These are phyloP conservation scores for Hoplostethus atlanticus DNA, from an alignment of 2,797 vertebrate species.

Conservation along the genomic window DNA sequence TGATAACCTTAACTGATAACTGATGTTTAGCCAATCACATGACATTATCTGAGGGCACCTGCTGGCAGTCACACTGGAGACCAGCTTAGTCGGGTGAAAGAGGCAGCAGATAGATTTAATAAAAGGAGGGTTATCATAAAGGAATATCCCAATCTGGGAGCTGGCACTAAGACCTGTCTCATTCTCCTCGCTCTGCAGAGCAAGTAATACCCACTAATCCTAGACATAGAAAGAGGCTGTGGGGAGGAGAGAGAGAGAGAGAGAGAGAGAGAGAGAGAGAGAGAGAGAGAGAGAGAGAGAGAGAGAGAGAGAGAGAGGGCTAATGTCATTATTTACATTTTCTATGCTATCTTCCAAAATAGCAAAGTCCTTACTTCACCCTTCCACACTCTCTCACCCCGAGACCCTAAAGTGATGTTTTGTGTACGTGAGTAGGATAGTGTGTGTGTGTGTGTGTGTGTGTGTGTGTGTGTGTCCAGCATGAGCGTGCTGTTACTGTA, in stretches of 20 bases:
- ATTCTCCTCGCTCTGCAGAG: slow-evolving; percentile 75
- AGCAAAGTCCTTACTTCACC: not conserved
- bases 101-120: slow-evolving; percentile 65
- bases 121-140: slow-evolving; percentile 71
- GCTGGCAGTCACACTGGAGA: slow-evolving; percentile 29
- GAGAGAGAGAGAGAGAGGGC: slow-evolving; percentile 9
- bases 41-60: slow-evolving; percentile 22
- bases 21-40: slow-evolving; percentile 26
- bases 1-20: slow-evolving; percentile 25
- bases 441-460: slow-evolving; percentile 17
- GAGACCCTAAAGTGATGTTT: not conserved
- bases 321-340: slow-evolving; percentile 52
- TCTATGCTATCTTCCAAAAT: not conserved
- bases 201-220: slow-evolving; percentile 81
- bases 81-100: slow-evolving; percentile 14
- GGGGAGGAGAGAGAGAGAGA: slow-evolving; percentile 25
- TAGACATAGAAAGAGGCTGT: slow-evolving; percentile 47
- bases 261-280: not conserved
- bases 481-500: slow-evolving; percentile 24
- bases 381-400: not conserved
- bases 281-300: not conserved
- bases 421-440: slow-evolving; percentile 2
- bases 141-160: slow-evolving; percentile 72
- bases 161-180: slow-evolving; percentile 70
- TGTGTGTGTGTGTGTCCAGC: slow-evolving; percentile 4